These are phyloP conservation scores for Aphaenogaster floridana DNA, from an alignment of 1,140 invertebrate genomes.

Conservation along the genomic window DNA sequence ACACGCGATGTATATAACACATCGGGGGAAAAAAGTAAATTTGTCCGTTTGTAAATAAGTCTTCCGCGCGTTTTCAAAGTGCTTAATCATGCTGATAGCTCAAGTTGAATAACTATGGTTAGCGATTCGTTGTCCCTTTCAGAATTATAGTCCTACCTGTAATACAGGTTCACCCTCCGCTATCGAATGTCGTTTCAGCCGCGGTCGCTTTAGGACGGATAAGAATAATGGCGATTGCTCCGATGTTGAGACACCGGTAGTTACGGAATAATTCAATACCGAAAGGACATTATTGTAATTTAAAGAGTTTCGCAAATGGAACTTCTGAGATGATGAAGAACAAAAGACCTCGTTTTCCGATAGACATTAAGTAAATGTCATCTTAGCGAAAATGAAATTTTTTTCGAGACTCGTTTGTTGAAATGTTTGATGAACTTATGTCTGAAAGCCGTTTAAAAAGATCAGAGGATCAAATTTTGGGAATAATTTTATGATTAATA, in stretches of 20 bases:
- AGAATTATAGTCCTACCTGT: constrained; percentile 53
- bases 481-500: too few relatives aligned
- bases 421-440: background rate
- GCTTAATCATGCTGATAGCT: constrained; percentile 21
- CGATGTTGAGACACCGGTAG: constrained; percentile 7
- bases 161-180: constrained; percentile 3
- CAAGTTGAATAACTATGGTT: constrained; percentile 31
- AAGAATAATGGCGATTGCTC: constrained; percentile 40
- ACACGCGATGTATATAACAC: background rate
- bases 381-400: background rate
- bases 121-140: constrained; percentile 39
- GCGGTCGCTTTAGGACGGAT: constrained; percentile 2
- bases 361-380: background rate
- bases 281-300: constrained; percentile 25
- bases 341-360: background rate
- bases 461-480: too few relatives aligned
- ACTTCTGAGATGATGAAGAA: background rate
- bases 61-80: background rate
- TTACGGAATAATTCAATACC: constrained; percentile 50
- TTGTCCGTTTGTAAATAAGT: constrained; percentile 16
- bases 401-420: background rate
- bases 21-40: background rate
- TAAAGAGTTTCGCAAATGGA: constrained; percentile 8
- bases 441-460: background rate
- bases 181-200: constrained; percentile 43